These are phyloP conservation scores for Archegozetes longisetosus DNA, from an alignment of 1,140 invertebrate genomes.

Conservation along the genomic window DNA sequence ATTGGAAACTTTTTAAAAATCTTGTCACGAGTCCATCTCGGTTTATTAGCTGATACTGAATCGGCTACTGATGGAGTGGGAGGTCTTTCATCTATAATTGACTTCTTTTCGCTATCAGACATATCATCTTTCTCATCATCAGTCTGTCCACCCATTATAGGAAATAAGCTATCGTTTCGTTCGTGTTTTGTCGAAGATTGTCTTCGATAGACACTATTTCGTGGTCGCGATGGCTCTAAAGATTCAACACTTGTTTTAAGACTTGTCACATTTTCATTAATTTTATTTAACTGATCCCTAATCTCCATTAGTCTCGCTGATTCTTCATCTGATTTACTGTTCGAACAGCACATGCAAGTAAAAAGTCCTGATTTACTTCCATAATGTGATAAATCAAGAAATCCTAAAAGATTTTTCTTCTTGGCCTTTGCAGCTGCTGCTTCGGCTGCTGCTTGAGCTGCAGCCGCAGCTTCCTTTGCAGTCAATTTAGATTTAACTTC, in stretches of 20 bases:
- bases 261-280: neutral
- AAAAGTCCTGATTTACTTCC: neutral
- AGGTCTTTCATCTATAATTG: neutral
- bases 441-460: slow-evolving; percentile 30
- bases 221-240: neutral
- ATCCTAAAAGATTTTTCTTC: neutral
- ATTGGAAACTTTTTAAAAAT: neutral
- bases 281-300: neutral
- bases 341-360: slow-evolving; percentile 12
- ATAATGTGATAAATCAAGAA: neutral
- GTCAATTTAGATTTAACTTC: slow-evolving; percentile 53
- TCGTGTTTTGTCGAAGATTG: neutral
- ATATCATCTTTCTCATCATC: neutral
- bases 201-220: neutral
- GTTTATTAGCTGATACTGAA: neutral
- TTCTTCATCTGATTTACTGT: neutral
- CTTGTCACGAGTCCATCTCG: neutral
- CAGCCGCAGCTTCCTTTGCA: slow-evolving; percentile 48
- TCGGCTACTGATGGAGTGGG: neutral
- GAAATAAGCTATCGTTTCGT: neutral
- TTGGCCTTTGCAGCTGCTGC: slow-evolving; percentile 41
- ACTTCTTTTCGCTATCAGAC: neutral
- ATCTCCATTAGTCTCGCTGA: neutral
- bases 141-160: neutral
- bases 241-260: neutral